Conservation (phyloP, 2,113 vertebrate species). For the Orycteropus afer region DNA sequence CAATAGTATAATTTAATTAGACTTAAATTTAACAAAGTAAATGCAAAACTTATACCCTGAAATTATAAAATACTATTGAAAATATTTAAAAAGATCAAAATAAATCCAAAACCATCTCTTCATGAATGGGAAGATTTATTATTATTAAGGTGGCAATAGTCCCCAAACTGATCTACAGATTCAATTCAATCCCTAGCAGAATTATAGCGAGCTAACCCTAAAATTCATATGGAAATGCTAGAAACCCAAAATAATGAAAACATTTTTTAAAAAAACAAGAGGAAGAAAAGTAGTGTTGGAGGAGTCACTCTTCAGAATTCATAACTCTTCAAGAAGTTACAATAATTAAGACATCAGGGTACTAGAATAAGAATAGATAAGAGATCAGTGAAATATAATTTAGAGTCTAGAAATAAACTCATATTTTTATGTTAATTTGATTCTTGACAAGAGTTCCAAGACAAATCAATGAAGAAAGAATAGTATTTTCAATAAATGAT, state of each 20-base stretch:
- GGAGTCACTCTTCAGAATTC: background rate
- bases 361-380: background rate
- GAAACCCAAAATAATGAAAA: background rate
- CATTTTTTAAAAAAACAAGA: background rate
- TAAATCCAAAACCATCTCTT: background rate
- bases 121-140: background rate
- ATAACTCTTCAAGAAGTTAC: background rate
- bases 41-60: background rate
- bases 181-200: background rate
- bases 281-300: background rate
- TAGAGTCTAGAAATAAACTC: background rate
- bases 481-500: background rate
- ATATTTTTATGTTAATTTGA: too few relatives aligned
- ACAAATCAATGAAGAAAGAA: background rate
- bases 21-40: background rate
- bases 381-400: background rate
- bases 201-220: background rate
- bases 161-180: background rate
- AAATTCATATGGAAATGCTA: background rate
- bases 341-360: too few relatives aligned
- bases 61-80: background rate
- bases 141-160: background rate
- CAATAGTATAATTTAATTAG: background rate
- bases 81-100: background rate
- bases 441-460: background rate